phyloP scores from a whole-genome alignment of 2,888 invertebrate genomes.

The Punctoribates punctum region DNA sequence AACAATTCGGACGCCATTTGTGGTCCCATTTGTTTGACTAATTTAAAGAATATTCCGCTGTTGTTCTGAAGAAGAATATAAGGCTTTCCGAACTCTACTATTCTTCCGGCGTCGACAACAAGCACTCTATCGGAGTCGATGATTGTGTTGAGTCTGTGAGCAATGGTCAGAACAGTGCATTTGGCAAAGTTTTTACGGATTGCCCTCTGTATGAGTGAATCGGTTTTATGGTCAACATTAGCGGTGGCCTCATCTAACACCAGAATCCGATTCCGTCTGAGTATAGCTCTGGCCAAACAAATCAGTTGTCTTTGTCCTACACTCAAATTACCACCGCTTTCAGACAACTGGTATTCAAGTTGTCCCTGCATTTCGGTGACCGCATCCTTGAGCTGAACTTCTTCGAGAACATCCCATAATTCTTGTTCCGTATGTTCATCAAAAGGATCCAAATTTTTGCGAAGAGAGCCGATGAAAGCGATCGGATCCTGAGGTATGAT shows the following conservation, averaged over 20 bases:
- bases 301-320: slow-evolving; percentile 85
- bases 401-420: slow-evolving; percentile 77
- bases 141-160: slow-evolving; percentile 82
- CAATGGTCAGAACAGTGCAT: slow-evolving; percentile 68
- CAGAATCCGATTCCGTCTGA: slow-evolving; percentile 70
- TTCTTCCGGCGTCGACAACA: slow-evolving; percentile 73
- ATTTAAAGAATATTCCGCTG: slow-evolving; percentile 30
- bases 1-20: slow-evolving; percentile 18
- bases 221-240: slow-evolving; percentile 70
- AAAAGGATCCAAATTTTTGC: slow-evolving; percentile 86
- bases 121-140: slow-evolving; percentile 86
- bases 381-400: slow-evolving; percentile 70
- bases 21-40: slow-evolving; percentile 36
- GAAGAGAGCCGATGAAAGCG: slow-evolving; percentile 77
- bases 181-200: slow-evolving; percentile 72
- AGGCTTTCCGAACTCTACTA: slow-evolving; percentile 65
- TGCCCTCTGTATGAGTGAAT: slow-evolving; percentile 71
- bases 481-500: slow-evolving; percentile 91
- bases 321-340: slow-evolving; percentile 76
- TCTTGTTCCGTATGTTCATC: slow-evolving; percentile 70
- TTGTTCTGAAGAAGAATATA: slow-evolving; percentile 36
- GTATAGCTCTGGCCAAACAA: slow-evolving; percentile 80
- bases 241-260: slow-evolving; percentile 90
- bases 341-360: slow-evolving; percentile 66
- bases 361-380: slow-evolving; percentile 64